Evolutionary conservation across 2,113 vertebrate genomes (phyloP).

Genomic region (Mobula hypostoma): DNA sequence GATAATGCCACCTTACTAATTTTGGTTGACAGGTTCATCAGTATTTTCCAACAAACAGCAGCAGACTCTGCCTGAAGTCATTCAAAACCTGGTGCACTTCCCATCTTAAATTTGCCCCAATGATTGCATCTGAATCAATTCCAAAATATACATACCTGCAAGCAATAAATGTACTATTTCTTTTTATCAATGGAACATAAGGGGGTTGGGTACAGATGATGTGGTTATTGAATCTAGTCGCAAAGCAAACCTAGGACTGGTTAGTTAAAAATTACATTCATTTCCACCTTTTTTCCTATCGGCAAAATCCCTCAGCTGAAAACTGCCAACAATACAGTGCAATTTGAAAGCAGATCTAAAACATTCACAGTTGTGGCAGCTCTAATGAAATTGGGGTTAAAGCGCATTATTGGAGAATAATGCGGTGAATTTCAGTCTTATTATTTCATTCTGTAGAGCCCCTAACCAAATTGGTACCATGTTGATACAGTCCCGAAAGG

Average conservation of each 20-base stretch:
- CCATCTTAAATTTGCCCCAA: neutral
- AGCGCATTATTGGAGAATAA: neutral
- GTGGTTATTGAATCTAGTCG: neutral
- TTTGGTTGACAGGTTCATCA: conserved; percentile 3
- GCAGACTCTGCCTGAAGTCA: neutral
- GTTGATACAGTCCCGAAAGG: neutral
- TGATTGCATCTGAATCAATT: neutral
- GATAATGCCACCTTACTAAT: neutral
- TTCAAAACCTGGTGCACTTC: neutral
- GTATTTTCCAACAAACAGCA: neutral
- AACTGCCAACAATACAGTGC: neutral
- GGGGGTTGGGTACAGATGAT: neutral
- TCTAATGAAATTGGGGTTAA: neutral
- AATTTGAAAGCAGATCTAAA: neutral
- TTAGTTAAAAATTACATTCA: neutral
- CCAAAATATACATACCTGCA: neutral
- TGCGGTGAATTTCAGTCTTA: neutral
- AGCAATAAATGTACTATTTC: neutral
- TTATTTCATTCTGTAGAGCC: neutral
- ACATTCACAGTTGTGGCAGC: neutral
- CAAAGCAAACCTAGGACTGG: neutral
- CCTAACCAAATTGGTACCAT: neutral
- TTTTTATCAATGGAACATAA: neutral
- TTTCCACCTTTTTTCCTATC: neutral
- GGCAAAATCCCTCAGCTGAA: neutral